These are phyloP conservation scores for Tragelaphus strepsiceros DNA, from an alignment of 2,113 vertebrate species.

Conservation along the genomic window DNA sequence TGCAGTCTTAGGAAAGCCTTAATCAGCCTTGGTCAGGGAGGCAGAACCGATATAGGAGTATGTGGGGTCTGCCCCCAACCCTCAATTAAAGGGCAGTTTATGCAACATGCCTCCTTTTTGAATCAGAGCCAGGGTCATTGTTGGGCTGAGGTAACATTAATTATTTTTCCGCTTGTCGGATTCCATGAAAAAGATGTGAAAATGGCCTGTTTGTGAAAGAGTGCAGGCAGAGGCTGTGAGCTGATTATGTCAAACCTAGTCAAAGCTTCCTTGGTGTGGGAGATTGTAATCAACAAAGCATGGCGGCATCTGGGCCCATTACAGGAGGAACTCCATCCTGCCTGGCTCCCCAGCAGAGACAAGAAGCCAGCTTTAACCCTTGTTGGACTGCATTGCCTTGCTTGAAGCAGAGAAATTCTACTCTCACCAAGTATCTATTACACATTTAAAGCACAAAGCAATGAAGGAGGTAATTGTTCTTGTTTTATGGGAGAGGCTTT, in stretches of 20 bases:
- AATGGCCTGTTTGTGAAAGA: slow-evolving; percentile 86
- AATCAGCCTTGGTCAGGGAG: slow-evolving; percentile 71
- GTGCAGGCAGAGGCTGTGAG: slow-evolving; percentile 89
- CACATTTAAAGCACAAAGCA: background rate
- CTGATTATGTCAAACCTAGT: slow-evolving; percentile 98
- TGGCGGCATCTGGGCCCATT: slow-evolving; percentile 90
- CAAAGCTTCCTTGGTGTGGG: slow-evolving; percentile 89
- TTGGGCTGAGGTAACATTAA: slow-evolving; percentile 98
- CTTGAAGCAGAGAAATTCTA: background rate
- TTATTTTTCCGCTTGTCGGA: slow-evolving; percentile 99
- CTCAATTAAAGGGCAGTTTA: slow-evolving; percentile 94
- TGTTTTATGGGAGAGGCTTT: background rate
- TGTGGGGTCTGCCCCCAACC: slow-evolving; percentile 78
- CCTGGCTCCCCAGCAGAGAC: slow-evolving; percentile 75
- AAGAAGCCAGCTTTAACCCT: slow-evolving; percentile 79
- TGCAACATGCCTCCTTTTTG: slow-evolving; percentile 88
- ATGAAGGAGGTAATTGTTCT: background rate
- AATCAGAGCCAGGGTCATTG: slow-evolving; percentile 92
- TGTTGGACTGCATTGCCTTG: background rate
- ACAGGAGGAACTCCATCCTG: slow-evolving; percentile 82
- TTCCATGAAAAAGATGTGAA: slow-evolving; percentile 92
- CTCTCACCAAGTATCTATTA: background rate
- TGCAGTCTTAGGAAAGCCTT: slow-evolving; percentile 71
- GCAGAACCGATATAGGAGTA: slow-evolving; percentile 80
- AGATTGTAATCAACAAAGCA: slow-evolving; percentile 96